Evolutionary conservation across 2,113 vertebrate genomes (phyloP).

Genomic region (Callionymus lyra): DNA sequence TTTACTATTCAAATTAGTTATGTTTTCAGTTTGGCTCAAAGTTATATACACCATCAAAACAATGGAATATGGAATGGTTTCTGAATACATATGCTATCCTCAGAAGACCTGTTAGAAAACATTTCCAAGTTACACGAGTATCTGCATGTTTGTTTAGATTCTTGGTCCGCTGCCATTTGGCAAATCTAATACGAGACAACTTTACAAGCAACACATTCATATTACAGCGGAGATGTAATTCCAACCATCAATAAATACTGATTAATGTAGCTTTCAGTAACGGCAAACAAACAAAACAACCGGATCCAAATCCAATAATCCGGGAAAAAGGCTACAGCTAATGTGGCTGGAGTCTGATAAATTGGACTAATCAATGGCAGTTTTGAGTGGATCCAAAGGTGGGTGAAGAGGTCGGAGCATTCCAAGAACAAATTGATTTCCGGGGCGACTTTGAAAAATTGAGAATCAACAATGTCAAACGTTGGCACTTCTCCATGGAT

Average conservation of each 20-base stretch:
- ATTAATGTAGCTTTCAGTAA: conserved; percentile 25
- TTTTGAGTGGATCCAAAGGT: conserved; percentile 50
- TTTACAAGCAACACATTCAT: conserved; percentile 15
- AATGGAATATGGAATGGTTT: no score
- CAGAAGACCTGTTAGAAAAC: no score
- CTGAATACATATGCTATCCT: no score
- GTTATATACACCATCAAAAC: no score
- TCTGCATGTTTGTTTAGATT: background rate
- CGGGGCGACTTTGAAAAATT: conserved; percentile 44
- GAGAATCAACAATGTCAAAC: conserved; percentile 44
- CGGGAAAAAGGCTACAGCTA: conserved; percentile 15
- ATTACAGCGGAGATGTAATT: conserved; percentile 21
- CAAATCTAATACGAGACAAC: conserved; percentile 10
- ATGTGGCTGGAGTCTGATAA: conserved; percentile 24
- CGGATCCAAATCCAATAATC: conserved; percentile 46
- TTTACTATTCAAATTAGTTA: no score
- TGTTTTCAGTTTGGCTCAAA: no score
- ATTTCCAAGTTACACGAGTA: background rate
- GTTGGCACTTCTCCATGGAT: conserved; percentile 27
- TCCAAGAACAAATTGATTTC: conserved; percentile 57
- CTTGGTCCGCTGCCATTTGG: conserved; percentile 10
- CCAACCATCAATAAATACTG: conserved; percentile 20
- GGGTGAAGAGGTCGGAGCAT: conserved; percentile 38
- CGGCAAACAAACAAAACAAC: conserved; percentile 40
- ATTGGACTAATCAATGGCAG: conserved; percentile 49